phyloP scores from a whole-genome alignment of 2,888 invertebrate genomes.

The Deroplatys truncata region DNA sequence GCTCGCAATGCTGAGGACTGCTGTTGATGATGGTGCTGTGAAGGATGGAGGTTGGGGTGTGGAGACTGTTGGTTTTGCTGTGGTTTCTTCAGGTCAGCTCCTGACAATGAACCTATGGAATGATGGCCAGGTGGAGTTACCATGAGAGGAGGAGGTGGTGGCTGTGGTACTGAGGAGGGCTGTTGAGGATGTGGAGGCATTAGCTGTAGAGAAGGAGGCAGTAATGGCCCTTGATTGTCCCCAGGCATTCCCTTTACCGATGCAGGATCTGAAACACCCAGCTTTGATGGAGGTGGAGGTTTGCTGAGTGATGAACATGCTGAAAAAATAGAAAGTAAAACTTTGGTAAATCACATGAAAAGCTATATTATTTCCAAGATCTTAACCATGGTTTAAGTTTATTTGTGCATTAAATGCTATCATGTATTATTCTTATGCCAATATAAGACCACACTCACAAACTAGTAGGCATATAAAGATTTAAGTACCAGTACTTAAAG shows the following conservation, averaged over 20 bases:
- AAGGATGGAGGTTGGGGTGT: conserved; percentile 25
- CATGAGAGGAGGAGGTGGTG: conserved; percentile 24
- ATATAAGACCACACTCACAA: too few species aligned
- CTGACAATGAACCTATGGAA: not conserved
- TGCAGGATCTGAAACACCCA: not conserved
- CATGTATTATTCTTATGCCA: too few species aligned
- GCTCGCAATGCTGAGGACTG: conserved; percentile 59
- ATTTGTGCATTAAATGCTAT: too few species aligned
- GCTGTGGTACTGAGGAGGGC: conserved; percentile 26
- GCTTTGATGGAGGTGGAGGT: conserved; percentile 21
- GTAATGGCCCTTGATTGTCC: conserved; percentile 12
- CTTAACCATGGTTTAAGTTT: too few species aligned
- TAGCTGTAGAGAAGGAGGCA: conserved; percentile 26
- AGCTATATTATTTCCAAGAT: too few species aligned
- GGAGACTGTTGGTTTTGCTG: conserved; percentile 12
- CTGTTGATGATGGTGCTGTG: conserved; percentile 55
- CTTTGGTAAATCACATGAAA: too few species aligned
- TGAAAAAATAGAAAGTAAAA: not conserved
- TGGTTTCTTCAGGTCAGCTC: conserved; percentile 8
- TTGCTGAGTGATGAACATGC: conserved; percentile 24
- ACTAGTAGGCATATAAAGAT: too few species aligned
- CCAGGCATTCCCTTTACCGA: conserved; percentile 3
- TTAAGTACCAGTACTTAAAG: too few species aligned
- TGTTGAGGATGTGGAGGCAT: conserved; percentile 33
- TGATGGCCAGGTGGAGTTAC: conserved; percentile 21